phyloP scores from a whole-genome alignment of 2,113 vertebrate genomes.

The Rhizomys pruinosus region DNA sequence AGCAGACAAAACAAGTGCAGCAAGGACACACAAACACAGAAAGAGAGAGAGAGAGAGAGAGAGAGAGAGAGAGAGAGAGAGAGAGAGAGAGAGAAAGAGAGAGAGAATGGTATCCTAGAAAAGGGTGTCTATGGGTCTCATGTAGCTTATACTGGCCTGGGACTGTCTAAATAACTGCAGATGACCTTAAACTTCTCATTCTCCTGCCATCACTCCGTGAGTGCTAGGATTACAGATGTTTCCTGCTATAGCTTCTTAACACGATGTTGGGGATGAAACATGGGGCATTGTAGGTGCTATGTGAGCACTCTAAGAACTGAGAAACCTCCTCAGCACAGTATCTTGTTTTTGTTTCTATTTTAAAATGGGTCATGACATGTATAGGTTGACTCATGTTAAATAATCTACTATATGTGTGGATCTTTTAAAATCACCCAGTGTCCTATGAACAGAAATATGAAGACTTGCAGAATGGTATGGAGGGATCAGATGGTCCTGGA shows the following conservation, averaged over 20 bases:
- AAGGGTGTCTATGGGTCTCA: background rate
- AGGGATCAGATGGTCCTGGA: background rate
- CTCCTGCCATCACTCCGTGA: background rate
- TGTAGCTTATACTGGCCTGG: background rate
- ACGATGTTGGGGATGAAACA: background rate
- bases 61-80: no score
- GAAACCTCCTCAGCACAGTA: background rate
- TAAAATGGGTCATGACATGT: background rate
- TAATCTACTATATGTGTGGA: background rate
- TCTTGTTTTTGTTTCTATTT: background rate
- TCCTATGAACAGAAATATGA: fast-evolving
- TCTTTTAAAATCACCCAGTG: background rate
- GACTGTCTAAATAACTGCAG: background rate
- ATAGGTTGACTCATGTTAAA: background rate
- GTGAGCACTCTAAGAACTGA: background rate
- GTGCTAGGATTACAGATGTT: background rate
- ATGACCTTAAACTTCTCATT: background rate
- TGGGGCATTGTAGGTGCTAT: background rate
- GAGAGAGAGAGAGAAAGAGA: no score
- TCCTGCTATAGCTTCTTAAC: no score
- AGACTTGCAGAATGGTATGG: background rate
- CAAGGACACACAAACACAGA: no score
- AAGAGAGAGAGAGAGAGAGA: no score
- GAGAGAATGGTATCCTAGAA: no score
- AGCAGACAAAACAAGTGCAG: background rate